Evolutionary conservation across 1,140 invertebrate species (phyloP).

Genomic region (Battus philenor): DNA sequence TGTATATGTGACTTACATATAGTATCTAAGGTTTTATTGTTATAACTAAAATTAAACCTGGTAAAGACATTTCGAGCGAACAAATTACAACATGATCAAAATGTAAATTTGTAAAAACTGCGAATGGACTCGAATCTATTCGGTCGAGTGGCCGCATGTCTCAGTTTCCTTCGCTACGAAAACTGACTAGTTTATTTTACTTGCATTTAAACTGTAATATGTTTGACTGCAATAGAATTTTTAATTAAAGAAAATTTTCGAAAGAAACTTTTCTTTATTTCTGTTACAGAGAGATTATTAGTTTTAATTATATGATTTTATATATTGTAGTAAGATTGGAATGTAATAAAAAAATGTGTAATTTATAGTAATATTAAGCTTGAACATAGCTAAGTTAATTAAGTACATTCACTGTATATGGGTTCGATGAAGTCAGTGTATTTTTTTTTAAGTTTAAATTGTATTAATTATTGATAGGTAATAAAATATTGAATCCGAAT

Average conservation of each 20-base stretch:
- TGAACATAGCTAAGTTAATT: slow-evolving; percentile 68
- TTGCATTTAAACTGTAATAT: neutral
- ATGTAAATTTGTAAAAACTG: too few relatives aligned
- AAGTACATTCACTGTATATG: slow-evolving; percentile 42
- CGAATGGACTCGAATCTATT: too few relatives aligned
- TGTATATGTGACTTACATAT: slow-evolving; percentile 62
- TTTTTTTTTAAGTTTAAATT: slow-evolving; percentile 67
- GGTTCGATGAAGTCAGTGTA: slow-evolving; percentile 60
- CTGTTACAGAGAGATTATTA: slow-evolving; percentile 49
- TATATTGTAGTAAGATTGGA: slow-evolving; percentile 43
- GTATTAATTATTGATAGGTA: slow-evolving; percentile 69
- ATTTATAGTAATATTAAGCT: slow-evolving; percentile 67
- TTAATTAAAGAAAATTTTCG: neutral
- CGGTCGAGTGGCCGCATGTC: too few relatives aligned
- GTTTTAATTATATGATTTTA: slow-evolving; percentile 45
- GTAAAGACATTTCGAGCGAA: slow-evolving; percentile 4
- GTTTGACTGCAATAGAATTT: slow-evolving; percentile 6
- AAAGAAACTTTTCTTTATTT: slow-evolving; percentile 1
- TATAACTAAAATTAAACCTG: neutral
- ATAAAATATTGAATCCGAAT: slow-evolving; percentile 71
- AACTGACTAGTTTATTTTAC: neutral
- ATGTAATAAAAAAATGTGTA: slow-evolving; percentile 65
- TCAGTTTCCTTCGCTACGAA: too few relatives aligned
- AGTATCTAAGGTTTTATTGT: slow-evolving; percentile 17
- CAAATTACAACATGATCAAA: slow-evolving; percentile 1